phyloP scores from a whole-genome alignment of 2,888 invertebrate species.

The Mesorhabditis sp. region DNA sequence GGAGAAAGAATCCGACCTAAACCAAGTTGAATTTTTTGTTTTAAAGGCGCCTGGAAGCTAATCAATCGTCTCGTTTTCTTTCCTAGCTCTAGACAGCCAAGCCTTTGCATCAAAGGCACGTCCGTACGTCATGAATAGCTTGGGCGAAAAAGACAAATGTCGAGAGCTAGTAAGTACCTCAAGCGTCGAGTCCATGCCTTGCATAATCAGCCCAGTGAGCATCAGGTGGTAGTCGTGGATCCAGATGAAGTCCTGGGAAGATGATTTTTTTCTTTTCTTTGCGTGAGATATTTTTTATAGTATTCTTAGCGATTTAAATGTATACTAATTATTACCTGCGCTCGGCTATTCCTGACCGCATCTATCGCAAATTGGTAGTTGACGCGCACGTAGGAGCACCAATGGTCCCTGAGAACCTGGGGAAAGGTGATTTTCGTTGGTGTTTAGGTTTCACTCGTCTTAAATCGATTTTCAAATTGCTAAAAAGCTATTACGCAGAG shows the following conservation, averaged over 20 bases:
- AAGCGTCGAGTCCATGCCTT: conserved; percentile 66
- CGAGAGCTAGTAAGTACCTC: conserved; percentile 19
- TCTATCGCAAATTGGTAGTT: conserved; percentile 58
- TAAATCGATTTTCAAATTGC: background rate
- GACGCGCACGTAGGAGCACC: conserved; percentile 56
- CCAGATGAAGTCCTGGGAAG: conserved; percentile 74
- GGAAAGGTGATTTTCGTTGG: conserved; percentile 57
- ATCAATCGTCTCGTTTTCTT: too few species aligned
- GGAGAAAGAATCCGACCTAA: conserved; percentile 81
- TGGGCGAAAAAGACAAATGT: too few species aligned
- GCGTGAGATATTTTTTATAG: too few species aligned
- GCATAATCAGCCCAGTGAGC: conserved; percentile 84
- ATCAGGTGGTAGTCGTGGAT: conserved; percentile 90
- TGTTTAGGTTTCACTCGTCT: background rate
- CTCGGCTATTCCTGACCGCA: conserved; percentile 55
- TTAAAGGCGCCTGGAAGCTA: too few species aligned
- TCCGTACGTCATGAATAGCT: too few species aligned
- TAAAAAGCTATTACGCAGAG: background rate
- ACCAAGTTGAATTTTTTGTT: conserved; percentile 6
- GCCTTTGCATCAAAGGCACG: too few species aligned
- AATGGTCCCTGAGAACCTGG: conserved; percentile 41
- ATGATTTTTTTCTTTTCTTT: background rate
- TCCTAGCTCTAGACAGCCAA: too few species aligned
- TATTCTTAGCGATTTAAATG: conserved; percentile 11
- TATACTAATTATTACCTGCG: conserved; percentile 29